Evolutionary conservation across 2,113 vertebrate genomes (phyloP).

Genomic region (Amphiprion percula): DNA sequence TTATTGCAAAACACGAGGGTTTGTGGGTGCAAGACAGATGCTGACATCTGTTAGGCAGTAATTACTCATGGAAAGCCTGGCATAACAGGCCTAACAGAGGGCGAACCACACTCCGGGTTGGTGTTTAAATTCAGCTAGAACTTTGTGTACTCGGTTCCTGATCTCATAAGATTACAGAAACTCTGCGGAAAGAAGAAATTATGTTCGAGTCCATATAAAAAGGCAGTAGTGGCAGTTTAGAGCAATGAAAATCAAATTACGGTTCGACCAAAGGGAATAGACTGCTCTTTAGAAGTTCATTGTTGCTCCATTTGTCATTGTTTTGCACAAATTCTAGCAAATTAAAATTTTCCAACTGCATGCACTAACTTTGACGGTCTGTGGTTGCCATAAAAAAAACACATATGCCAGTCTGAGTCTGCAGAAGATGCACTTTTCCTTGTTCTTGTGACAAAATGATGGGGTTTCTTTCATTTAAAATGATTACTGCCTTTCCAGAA

Average conservation of each 20-base stretch:
- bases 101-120: slow-evolving; percentile 1
- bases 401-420: too few species aligned
- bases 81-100: slow-evolving; percentile 1
- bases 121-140: slow-evolving; percentile 9
- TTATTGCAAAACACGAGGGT: slow-evolving; percentile 22
- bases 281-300: slow-evolving; percentile 1
- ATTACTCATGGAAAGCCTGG: slow-evolving; percentile 42
- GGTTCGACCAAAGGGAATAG: slow-evolving; percentile 22
- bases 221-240: background rate
- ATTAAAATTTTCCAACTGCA: slow-evolving; percentile 15
- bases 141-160: slow-evolving; percentile 1
- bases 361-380: background rate
- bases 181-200: background rate
- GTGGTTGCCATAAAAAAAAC: background rate
- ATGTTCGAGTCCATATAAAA: background rate
- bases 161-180: background rate
- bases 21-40: slow-evolving; percentile 27
- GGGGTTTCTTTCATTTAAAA: background rate
- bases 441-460: background rate
- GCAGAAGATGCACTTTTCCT: too few species aligned
- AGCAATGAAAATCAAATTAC: slow-evolving; percentile 6
- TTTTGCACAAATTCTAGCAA: background rate
- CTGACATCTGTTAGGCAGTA: slow-evolving; percentile 43
- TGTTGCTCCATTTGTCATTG: background rate
- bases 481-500: background rate